Base-by-base conservation (phyloP, 1,140 invertebrate species). In the Neelides sp. region DNA sequence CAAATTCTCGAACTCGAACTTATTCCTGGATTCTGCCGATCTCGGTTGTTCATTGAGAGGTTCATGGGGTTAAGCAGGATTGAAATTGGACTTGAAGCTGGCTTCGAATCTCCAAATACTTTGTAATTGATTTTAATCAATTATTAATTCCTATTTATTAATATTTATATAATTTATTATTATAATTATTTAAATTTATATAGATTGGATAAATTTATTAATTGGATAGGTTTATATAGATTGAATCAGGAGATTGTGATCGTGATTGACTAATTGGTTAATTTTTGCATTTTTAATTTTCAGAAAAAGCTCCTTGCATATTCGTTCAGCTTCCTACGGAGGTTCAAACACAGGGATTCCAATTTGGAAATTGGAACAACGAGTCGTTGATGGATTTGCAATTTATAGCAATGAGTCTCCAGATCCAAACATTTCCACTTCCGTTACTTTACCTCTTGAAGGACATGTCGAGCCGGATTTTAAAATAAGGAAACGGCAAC, bases 321-420 rank as follows among this genome's bases (percentile, higher is more conserved):
- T 42, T 7, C 32, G 54, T 3, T 57, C 54, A 2, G 36, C 54
- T 1, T 60, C 51, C 2, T 56, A 49, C 26, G 54, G 54, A 13
- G 46, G 54, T 12, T 22, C 19, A 15, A 40, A 43, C 26, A 48
- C 43, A 10, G 37, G 37, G 3, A 39, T 46, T 0, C 32, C 42
- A 23, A 50, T 58, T 27, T 46, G 39, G 41, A 45, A 48, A 40
- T 39, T 56, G 19, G 58, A 57, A 13, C 48, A 48, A 15, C 41
- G 42, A n/a, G 48, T 54, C 20, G 59, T 61, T 2, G 59, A 61
- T 12, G 59, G 59, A 15, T 22, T 60, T 7, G 47, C 58, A 0
- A 12, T 60, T 17, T 51, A 52, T 46, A 19, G 35, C 26, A 23
- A 17, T 23, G 8, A 23, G 3, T n/a, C 8, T n/a, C 30, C 28